Conservation (phyloP, 2,797 vertebrate genomes). For the Phyllotis vaccarum region DNA sequence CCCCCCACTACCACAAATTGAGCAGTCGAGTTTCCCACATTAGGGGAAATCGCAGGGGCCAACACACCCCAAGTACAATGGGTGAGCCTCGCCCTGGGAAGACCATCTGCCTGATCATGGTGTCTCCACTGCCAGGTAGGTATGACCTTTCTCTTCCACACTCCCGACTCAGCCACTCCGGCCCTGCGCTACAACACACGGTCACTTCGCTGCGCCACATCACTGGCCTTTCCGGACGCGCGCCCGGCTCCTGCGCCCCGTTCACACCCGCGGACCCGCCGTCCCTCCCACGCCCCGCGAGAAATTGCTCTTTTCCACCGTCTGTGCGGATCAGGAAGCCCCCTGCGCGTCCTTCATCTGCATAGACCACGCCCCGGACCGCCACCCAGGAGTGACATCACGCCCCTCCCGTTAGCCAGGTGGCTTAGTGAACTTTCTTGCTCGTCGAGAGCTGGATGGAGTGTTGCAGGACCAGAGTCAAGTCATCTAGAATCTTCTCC, state of each 20-base stretch:
- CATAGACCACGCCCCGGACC: neutral
- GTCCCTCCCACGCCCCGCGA: accelerated
- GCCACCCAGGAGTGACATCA: too few relatives aligned
- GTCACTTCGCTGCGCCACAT: neutral
- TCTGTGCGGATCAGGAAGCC: too few relatives aligned
- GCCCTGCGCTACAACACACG: neutral
- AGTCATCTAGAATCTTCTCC: too few relatives aligned
- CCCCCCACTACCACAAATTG: neutral
- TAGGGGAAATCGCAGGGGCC: neutral
- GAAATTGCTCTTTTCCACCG: neutral
- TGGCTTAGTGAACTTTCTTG: too few relatives aligned
- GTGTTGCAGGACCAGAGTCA: too few relatives aligned
- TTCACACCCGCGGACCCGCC: too few relatives aligned
- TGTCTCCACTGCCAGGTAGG: neutral
- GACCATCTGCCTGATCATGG: neutral
- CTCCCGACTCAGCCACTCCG: accelerated
- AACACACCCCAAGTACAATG: neutral
- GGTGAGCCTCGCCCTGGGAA: neutral
- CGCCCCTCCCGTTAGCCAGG: too few relatives aligned
- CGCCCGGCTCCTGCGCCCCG: too few relatives aligned
- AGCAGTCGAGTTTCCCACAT: neutral
- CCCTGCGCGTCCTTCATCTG: neutral
- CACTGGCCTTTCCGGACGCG: too few relatives aligned
- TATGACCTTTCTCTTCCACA: too few relatives aligned
- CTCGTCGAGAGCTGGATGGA: too few relatives aligned